A percentile compares a stretch with the other conserved stretches of the same genome.
Conservation (phyloP, 2,113 vertebrate genomes). For the Telmatochromis brichardi region DNA sequence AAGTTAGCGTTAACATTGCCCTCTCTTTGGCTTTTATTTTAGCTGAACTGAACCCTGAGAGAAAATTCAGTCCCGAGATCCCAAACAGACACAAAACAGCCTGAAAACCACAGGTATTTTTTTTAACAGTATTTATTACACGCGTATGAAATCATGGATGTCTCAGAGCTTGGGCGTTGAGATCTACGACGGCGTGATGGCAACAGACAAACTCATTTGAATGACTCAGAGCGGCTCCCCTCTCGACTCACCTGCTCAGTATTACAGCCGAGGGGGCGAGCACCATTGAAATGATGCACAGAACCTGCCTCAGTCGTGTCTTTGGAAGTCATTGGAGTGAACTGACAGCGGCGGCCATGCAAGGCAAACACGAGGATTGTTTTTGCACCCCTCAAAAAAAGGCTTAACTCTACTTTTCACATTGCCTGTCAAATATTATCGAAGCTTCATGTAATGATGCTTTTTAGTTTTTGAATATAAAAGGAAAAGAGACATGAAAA, state of each 20-base stretch:
- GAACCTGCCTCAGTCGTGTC: constrained; percentile 6
- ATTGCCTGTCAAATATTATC: constrained; percentile 66
- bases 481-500: constrained; percentile 47
- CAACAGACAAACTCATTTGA: not conserved
- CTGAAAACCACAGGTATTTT: not conserved
- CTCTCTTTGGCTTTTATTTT: not conserved
- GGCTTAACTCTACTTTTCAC: constrained; percentile 52
- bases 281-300: not conserved
- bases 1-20: constrained; percentile 5
- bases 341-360: constrained; percentile 29
- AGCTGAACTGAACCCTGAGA: not conserved
- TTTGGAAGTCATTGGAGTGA: constrained; percentile 30
- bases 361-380: constrained; percentile 15
- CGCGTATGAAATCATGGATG: constrained; percentile 10
- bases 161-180: not conserved
- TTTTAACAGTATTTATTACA: constrained; percentile 30
- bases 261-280: not conserved
- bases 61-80: not conserved
- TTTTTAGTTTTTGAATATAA: constrained; percentile 70
- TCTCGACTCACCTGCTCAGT: not conserved
- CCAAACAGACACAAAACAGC: not conserved
- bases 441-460: constrained; percentile 75
- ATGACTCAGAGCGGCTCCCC: not conserved
- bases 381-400: constrained; percentile 17
- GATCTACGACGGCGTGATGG: not conserved